phyloP scores from a whole-genome alignment of 1,140 invertebrate species.

The Wasmannia auropunctata region DNA sequence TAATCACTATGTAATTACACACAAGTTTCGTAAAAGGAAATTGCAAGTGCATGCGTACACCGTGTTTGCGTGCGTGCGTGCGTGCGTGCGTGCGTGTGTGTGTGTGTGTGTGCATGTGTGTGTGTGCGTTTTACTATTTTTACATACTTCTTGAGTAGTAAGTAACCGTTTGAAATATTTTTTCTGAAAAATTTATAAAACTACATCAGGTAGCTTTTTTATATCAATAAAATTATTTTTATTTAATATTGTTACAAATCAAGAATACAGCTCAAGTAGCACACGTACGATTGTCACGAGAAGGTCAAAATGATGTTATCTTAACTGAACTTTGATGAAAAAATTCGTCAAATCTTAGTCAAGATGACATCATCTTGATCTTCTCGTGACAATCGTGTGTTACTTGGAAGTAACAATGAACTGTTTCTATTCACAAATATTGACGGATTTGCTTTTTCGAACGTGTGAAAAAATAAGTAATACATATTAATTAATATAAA shows the following conservation, averaged over 20 bases:
- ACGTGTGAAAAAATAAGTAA: background rate
- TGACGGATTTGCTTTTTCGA: background rate
- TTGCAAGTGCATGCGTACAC: background rate
- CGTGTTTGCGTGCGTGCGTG: no score
- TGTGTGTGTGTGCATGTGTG: background rate
- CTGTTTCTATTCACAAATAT: background rate
- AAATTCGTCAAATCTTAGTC: no score
- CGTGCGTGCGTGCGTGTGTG: background rate
- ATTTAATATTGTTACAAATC: background rate
- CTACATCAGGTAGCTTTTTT: no score
- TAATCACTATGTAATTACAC: background rate
- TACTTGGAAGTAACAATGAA: background rate
- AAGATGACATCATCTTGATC: no score
- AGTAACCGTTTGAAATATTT: background rate
- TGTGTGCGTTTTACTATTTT: background rate
- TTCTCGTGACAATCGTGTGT: no score
- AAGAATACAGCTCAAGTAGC: no score
- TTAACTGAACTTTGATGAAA: no score
- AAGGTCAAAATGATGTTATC: no score
- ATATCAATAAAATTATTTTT: background rate
- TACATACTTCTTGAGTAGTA: background rate
- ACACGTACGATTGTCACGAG: no score
- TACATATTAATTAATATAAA: background rate
- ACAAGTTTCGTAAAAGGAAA: background rate
- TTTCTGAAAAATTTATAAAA: background rate